Percentiles rank a stretch among this genome's conserved stretches.
phyloP scores from a whole-genome alignment of 1,140 invertebrate genomes.

The Camponotus floridanus region DNA sequence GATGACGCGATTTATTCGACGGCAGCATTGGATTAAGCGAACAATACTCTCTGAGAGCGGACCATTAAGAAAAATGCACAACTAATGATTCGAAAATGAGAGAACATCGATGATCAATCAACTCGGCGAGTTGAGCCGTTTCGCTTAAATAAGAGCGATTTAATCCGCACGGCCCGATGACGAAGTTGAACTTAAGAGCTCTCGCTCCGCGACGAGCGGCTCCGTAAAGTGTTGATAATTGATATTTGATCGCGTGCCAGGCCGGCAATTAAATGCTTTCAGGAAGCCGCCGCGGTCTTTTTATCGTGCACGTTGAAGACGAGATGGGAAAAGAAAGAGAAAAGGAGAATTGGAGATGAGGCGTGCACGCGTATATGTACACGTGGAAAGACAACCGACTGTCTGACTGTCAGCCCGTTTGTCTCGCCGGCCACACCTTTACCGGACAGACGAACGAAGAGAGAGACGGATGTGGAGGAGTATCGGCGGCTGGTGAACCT shows the following conservation, averaged over 20 bases:
- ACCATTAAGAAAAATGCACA: not conserved
- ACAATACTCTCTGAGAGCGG: not conserved
- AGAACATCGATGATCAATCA: constrained; percentile 4
- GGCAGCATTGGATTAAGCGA: not conserved
- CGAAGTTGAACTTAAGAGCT: constrained; percentile 49
- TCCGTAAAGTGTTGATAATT: constrained; percentile 54
- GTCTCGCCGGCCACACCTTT: constrained; percentile 68
- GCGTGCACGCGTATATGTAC: constrained; percentile 27
- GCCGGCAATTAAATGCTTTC: constrained; percentile 64
- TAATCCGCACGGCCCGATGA: constrained; percentile 16
- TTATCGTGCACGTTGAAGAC: constrained; percentile 29
- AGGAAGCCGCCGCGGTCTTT: constrained; percentile 33
- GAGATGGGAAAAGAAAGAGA: constrained; percentile 20
- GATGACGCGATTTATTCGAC: not conserved
- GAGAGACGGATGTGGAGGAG: constrained; percentile 28
- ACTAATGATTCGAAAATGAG: constrained; percentile 10
- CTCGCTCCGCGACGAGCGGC: constrained; percentile 19
- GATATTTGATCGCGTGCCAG: constrained; percentile 59
- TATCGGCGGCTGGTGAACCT: constrained; percentile 55
- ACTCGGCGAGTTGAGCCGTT: not conserved
- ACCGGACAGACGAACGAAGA: constrained; percentile 38
- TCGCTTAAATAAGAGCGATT: constrained; percentile 46
- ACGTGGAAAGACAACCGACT: constrained; percentile 55
- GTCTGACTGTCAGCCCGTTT: constrained; percentile 63
- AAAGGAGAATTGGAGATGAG: constrained; percentile 21